Evolutionary conservation across 2,797 vertebrate species (phyloP).

Genomic region (Parauchenoglanis punctatus): DNA sequence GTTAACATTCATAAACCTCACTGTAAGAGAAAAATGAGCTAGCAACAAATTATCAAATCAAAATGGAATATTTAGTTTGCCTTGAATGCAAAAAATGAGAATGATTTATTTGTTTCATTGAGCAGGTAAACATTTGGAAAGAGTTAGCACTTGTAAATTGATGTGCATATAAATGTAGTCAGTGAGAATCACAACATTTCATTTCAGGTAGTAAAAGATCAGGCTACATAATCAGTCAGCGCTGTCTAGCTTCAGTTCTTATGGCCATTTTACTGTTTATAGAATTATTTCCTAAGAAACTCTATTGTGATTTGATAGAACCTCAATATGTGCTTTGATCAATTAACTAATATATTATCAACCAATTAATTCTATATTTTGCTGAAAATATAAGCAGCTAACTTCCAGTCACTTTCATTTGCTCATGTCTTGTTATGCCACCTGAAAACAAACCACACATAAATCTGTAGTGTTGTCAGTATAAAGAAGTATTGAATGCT

Average conservation of each 20-base stretch:
- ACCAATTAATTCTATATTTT: not conserved
- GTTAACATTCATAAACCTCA: constrained; percentile 6
- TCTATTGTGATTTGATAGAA: not conserved
- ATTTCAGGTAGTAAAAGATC: not conserved
- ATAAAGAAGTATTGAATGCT: not conserved
- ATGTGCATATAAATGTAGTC: constrained; percentile 18
- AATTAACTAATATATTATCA: not conserved
- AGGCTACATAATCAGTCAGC: not conserved
- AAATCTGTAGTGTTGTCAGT: not conserved
- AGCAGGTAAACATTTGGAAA: constrained; percentile 27
- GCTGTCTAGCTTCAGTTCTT: not conserved
- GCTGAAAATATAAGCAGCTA: not conserved
- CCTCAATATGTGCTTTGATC: not conserved
- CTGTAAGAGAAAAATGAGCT: not conserved
- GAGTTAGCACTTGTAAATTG: not conserved
- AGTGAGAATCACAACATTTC: not conserved
- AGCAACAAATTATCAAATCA: constrained; percentile 12
- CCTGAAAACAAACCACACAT: not conserved
- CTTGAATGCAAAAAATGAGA: not conserved
- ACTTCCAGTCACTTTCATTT: not conserved
- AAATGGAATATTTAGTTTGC: constrained; percentile 4
- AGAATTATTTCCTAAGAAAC: too few species aligned
- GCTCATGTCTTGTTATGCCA: not conserved
- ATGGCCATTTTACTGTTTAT: not conserved
- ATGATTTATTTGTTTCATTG: constrained; percentile 21